Evolutionary conservation across 2,888 invertebrate genomes (phyloP), one percentile per base, ranked within the genome.

Genomic region (Germaria angustata): DNA sequence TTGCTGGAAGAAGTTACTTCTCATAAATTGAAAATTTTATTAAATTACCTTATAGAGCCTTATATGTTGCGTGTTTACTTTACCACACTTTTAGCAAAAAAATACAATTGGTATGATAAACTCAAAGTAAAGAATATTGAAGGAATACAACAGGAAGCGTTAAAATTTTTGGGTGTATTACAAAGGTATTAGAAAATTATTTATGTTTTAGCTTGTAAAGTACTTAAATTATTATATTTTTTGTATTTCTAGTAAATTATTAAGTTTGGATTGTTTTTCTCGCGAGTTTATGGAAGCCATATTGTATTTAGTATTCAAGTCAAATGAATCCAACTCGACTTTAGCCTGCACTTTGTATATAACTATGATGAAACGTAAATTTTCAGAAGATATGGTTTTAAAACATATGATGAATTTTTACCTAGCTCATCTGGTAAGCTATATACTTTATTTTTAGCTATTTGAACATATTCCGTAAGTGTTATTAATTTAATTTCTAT

Each of bases 321-420:
- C 13, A 11, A 49, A 82, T 20, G 2, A 9, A 0, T 8, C n/a
- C 2, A 65, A 57, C 1, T 22, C 79, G 11, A 15, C 15, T 24
- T 51, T 81, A n/a, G 84, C 84, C 4, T 79, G 80, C 15, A 59
- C 53, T n/a, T 49, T 84, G 17, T 84, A 84, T 77, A 51, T 85
- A 11, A 59, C 15, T 1, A 80, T 84, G 65, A 85, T 84, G 82
- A 59, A 65, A 53, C 81, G 84, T 7, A 80, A 72, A 66, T 75
- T 65, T 61, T 41, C 80, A 3, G 77, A 84, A 0, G 44, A 73
- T n/a, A 13, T 66, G 11, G 77, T 83, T 34, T 65, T 85, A n/a
- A 84, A 79, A 65, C 84, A 84, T 59, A 73, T 84, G 44, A 53
- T 85, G 55, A 71, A 84, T 32, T 80, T 75, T 49, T 84, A 82